Evolutionary conservation across 2,888 invertebrate species (phyloP).

Genomic region (Homarus gammarus): DNA sequence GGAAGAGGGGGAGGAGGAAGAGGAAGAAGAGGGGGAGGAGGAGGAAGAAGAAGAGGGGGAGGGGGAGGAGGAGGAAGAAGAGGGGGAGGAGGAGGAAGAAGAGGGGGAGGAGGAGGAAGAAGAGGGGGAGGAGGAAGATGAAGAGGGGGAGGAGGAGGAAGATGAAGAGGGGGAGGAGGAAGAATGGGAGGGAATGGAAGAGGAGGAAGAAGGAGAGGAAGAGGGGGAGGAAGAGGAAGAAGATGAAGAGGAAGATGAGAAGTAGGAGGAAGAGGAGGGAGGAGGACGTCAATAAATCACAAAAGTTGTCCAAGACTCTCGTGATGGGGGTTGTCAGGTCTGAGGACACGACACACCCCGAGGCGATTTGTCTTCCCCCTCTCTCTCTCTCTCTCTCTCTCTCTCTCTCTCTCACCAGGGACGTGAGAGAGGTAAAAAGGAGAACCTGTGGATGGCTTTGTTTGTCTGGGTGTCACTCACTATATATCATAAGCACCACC

Average conservation of each 20-base stretch:
- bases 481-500: too few relatives aligned
- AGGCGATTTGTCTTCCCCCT: too few relatives aligned
- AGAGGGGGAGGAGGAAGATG: background rate
- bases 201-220: background rate
- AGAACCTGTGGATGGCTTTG: too few relatives aligned
- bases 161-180: background rate
- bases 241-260: slow-evolving; percentile 4
- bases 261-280: too few relatives aligned
- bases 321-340: too few relatives aligned
- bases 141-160: background rate
- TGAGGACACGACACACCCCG: too few relatives aligned
- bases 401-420: too few relatives aligned
- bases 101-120: slow-evolving; percentile 4
- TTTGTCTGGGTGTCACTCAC: too few relatives aligned
- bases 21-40: background rate
- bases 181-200: background rate
- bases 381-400: too few relatives aligned
- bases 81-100: background rate
- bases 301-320: too few relatives aligned
- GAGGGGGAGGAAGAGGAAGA: background rate
- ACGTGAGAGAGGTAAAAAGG: too few relatives aligned
- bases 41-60: background rate
- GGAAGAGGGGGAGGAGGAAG: background rate
- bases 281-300: too few relatives aligned
- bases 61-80: slow-evolving; percentile 23